phyloP scores from a whole-genome alignment of 2,888 invertebrate species.

The Rhamnusium bicolor region DNA sequence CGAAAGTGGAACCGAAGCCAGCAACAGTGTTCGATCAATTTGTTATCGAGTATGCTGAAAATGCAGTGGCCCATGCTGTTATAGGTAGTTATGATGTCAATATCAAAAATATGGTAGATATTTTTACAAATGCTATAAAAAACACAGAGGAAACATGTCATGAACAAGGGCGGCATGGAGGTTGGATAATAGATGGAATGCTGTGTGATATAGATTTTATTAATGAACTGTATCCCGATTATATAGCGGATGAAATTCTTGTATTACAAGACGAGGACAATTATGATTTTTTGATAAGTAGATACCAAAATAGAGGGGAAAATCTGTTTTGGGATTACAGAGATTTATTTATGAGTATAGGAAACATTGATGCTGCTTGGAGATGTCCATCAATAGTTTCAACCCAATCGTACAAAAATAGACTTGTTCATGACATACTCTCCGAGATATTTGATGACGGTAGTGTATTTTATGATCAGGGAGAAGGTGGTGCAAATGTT shows the following conservation, averaged over 20 bases:
- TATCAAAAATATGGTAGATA: constrained; percentile 70
- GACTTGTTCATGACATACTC: constrained; percentile 45
- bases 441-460: constrained; percentile 51
- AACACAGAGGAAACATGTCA: constrained; percentile 67
- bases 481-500: not conserved
- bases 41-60: constrained; percentile 71
- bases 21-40: constrained; percentile 69
- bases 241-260: constrained; percentile 75
- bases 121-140: constrained; percentile 68
- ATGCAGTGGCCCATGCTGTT: constrained; percentile 69
- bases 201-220: constrained; percentile 69
- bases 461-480: constrained; percentile 16
- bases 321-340: constrained; percentile 60
- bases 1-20: constrained; percentile 55
- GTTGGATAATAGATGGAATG: constrained; percentile 78
- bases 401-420: constrained; percentile 37
- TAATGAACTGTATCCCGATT: constrained; percentile 69
- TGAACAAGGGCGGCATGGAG: constrained; percentile 67
- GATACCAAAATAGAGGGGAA: constrained; percentile 53
- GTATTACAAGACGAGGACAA: constrained; percentile 73
- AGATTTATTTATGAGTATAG: constrained; percentile 61
- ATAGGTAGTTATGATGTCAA: constrained; percentile 70
- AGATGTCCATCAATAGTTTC: constrained; percentile 54
- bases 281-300: constrained; percentile 67
- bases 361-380: constrained; percentile 60